phyloP scores from a whole-genome alignment of 2,888 invertebrate genomes.

The Dynastes hyllus region DNA sequence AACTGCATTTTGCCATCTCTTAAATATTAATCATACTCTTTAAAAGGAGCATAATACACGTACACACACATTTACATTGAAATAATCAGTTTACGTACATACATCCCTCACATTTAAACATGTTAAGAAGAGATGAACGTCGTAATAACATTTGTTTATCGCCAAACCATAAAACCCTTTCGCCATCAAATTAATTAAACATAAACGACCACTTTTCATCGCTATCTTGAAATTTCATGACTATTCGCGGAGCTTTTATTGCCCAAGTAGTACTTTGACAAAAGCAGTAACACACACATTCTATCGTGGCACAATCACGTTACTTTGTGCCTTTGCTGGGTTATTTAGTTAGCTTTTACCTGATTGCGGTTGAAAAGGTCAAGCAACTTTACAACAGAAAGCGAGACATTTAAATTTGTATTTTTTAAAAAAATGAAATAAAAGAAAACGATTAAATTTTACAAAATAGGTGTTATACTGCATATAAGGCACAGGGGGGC shows the following conservation, averaged over 20 bases:
- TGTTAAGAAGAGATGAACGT: constrained; percentile 33
- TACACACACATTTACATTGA: too few species aligned
- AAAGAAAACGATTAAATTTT: too few species aligned
- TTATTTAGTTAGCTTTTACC: constrained; percentile 4
- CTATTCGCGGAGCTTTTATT: constrained; percentile 45
- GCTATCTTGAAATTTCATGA: constrained; percentile 46
- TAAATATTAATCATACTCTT: too few species aligned
- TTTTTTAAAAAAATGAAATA: too few species aligned
- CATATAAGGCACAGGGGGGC: too few species aligned
- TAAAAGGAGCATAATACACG: too few species aligned
- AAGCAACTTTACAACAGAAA: not conserved
- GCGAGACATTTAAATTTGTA: too few species aligned
- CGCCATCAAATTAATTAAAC: constrained; percentile 41
- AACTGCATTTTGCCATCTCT: too few species aligned
- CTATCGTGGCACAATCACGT: constrained; percentile 1
- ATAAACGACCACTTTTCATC: constrained; percentile 44
- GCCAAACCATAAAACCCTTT: constrained; percentile 29
- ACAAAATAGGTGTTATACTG: too few species aligned
- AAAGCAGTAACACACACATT: constrained; percentile 20
- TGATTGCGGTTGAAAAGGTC: constrained; percentile 21
- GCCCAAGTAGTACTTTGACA: constrained; percentile 40
- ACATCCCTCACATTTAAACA: constrained; percentile 4
- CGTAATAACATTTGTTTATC: constrained; percentile 46
- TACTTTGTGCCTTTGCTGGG: constrained; percentile 17
- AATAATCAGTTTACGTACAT: not conserved